These are phyloP conservation scores for Parochlus steinenii DNA, from an alignment of 2,888 invertebrate genomes.

Conservation along the genomic window DNA sequence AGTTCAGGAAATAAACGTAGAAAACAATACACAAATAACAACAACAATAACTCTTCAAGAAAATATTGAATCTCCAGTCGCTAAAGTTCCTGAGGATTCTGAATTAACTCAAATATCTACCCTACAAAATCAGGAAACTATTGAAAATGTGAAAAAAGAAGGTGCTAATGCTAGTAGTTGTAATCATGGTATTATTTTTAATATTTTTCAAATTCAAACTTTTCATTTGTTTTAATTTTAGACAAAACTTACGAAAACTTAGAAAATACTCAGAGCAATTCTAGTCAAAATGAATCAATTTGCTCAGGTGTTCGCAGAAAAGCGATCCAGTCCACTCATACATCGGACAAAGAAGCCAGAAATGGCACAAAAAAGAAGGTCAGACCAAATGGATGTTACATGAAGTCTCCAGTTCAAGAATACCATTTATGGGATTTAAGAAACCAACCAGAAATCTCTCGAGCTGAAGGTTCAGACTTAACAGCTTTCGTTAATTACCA, in stretches of 20 bases:
- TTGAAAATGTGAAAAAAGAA: slow-evolving; percentile 10
- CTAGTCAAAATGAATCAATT: slow-evolving; percentile 6
- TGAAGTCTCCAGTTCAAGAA: slow-evolving; percentile 27
- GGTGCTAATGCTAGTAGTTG: too few species aligned
- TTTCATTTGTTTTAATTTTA: slow-evolving; percentile 5
- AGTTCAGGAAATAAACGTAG: too few species aligned
- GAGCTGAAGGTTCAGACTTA: not conserved
- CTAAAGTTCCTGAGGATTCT: too few species aligned
- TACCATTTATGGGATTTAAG: slow-evolving; percentile 5
- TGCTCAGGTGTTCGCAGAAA: slow-evolving; percentile 15
- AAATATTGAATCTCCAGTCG: too few species aligned
- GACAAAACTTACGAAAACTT: slow-evolving; percentile 5
- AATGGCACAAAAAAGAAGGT: slow-evolving; percentile 51
- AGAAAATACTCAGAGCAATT: too few species aligned
- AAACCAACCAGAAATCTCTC: slow-evolving; percentile 23
- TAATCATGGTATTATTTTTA: not conserved
- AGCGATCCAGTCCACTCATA: slow-evolving; percentile 9
- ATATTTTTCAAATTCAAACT: too few species aligned
- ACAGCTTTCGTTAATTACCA: slow-evolving; percentile 27
- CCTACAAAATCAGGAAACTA: not conserved
- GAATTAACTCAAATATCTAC: not conserved
- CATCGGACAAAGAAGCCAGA: slow-evolving; percentile 15
- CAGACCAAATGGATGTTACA: slow-evolving; percentile 34
- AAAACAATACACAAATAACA: too few species aligned
- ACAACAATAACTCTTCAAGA: too few species aligned